Conservation (phyloP, 2,888 invertebrate species). For the Ceraclea dissimilis region DNA sequence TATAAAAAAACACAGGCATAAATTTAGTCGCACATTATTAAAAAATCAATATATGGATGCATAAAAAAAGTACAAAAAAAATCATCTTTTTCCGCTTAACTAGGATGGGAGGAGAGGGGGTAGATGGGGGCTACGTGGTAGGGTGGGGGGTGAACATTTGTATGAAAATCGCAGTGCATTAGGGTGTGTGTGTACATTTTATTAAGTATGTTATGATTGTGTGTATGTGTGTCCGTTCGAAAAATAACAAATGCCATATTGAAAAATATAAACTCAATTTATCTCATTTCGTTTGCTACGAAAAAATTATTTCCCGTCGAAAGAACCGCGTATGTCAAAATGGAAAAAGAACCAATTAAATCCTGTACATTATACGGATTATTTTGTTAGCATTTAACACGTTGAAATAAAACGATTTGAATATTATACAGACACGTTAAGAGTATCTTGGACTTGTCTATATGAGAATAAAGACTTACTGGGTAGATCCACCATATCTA, state of each 20-base stretch:
- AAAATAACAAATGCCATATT: constrained; percentile 2
- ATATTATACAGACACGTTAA: no score
- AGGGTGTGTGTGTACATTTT: not conserved
- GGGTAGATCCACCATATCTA: no score
- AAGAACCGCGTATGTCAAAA: not conserved
- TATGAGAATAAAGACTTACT: no score
- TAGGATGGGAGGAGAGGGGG: not conserved
- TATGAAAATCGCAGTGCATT: no score
- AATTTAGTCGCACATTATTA: constrained; percentile 1
- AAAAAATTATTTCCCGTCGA: not conserved
- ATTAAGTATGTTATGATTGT: not conserved
- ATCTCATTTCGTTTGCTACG: constrained; percentile 1
- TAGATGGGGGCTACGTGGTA: not conserved
- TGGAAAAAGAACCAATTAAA: no score
- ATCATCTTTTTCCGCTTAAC: constrained; percentile 1
- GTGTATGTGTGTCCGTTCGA: constrained; percentile 2
- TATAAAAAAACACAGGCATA: not conserved
- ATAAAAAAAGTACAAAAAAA: not conserved
- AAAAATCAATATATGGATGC: not conserved
- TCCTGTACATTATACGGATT: no score
- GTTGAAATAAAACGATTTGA: no score
- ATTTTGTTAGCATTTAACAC: no score
- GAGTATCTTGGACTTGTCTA: no score
- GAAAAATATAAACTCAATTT: constrained; percentile 2
- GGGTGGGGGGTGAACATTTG: not conserved